Evolutionary conservation across 1,140 invertebrate species (phyloP), one percentile per base, ranked within the genome.

Genomic region (Saccostrea echinata): DNA sequence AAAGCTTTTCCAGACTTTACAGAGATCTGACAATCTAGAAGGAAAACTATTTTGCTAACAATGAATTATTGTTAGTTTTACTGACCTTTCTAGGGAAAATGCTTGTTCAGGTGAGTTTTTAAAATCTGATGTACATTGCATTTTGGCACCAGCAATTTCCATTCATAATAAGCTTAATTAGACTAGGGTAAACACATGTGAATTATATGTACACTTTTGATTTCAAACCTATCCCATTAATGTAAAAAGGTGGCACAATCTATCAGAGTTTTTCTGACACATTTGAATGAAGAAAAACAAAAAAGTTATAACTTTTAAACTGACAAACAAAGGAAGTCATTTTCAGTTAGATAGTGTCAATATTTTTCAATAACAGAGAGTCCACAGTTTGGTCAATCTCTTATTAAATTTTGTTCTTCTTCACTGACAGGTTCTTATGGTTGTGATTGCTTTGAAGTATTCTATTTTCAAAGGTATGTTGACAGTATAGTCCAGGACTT

Each of bases 391-490:
- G 68, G 68, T 76, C 68, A 76, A 11, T 76, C 68, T 76, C 27
- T 76, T 33, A 76, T 76, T 76, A 76, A 13, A 76, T 27, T 76
- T 76, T 76, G 68, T 33, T 76, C 68, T 76, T 76, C 27, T 33
- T 30, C 68, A 30, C 18, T 76, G 68, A 76, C 68, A 76, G 68
- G 68, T 76, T 11, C 68, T 76, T 76, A 30, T 76, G 30, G 30
- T 33, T 24, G 68, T 30, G 68, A 76, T 76, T 76, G 68, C 68
- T 33, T 64, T 76, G 27, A 76, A 76, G 68, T 76, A 76, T 16
- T 76, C 57, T 64, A 24, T n/a, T 64, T 64, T 24, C 68, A 76
- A 30, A 30, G 68, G 68, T 76, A 30, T 76, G 24, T 30, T 76
- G 27, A 13, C 68, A 76, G 24, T 76, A 30, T 30, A 16, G 68